Evolutionary conservation across 2,113 vertebrate species (phyloP).

Genomic region (Dasyprocta punctata): DNA sequence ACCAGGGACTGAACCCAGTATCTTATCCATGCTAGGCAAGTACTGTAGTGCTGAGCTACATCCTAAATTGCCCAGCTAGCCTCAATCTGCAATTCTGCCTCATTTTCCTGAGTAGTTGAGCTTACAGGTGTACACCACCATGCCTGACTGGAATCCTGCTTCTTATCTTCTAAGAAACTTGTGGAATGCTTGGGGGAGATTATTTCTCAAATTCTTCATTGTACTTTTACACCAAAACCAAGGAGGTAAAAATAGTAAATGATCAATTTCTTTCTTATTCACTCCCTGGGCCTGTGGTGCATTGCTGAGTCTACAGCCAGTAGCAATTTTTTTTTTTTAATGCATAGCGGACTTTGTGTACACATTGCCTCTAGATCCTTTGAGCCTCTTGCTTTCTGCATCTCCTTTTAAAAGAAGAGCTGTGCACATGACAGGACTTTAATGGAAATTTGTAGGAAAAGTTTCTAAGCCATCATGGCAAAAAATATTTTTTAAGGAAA

Average conservation of each 20-base stretch:
- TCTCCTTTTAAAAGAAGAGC: background rate
- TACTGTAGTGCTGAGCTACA: too few species aligned
- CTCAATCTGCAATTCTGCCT: background rate
- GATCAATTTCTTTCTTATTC: background rate
- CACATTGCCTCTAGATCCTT: background rate
- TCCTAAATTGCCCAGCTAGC: background rate
- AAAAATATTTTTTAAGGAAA: conserved; percentile 4
- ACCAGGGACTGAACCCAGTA: background rate
- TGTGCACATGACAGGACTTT: background rate
- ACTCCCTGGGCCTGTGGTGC: background rate
- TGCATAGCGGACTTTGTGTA: background rate
- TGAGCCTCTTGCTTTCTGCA: background rate
- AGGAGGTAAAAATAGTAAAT: background rate
- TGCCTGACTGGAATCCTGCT: background rate
- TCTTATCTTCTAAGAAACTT: background rate
- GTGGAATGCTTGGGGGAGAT: background rate
- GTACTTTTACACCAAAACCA: background rate
- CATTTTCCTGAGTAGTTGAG: background rate
- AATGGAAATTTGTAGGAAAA: background rate
- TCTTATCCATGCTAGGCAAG: too few species aligned
- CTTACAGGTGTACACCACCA: too few species aligned
- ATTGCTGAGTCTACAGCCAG: background rate
- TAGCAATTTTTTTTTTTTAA: background rate
- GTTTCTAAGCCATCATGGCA: background rate
- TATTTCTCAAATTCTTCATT: background rate